Evolutionary conservation across 1,140 invertebrate species (phyloP), one percentile per base, ranked within the genome.

Genomic region (Oreohelix idahoensis): DNA sequence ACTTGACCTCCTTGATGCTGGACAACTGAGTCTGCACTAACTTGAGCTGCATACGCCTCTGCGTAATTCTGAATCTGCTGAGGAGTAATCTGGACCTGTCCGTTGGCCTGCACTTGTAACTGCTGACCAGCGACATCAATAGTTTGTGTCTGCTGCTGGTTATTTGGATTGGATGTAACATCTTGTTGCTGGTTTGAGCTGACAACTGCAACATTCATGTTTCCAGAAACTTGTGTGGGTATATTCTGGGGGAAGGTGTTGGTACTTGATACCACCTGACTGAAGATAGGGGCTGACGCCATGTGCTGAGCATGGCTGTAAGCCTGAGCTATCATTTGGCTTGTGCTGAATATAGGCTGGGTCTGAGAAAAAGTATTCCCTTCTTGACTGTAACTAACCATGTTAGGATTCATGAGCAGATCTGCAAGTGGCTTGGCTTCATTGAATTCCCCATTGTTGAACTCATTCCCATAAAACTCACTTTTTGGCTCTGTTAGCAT

Each of bases 251-350:
- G 80, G 42, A 32, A 79, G n/a, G 42, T 76, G 71, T 51, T 76
- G 63, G 45, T 84, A 73, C 74, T 84, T 51, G 71, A 79, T 10
- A 80, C 53, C 11, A 80, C 79, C 35, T 85, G 84, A 79, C 45
- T 42, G 81, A 73, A 82, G 10, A 45, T 39, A 15, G 69, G 66
- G 32, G 81, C 74, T 20, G 80, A 75, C n/a, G 81, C 79, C 39
- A 85, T 71, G 36, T 85, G 81, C 81, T 85, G 84, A 42, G 84
- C 84, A 73, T 85, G 84, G 63, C 82, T 85, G 78, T 83, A 85
- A 35, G 84, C 84, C 58, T 85, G 84, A 13, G 84, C 84, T 38
- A 85, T 85, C 81, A 85, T 85, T 53, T 85, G 84, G 49, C 84
- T 85, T 39, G 79, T 78, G 36, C 77, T 79, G 26, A 85, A 74